Evolutionary conservation across 2,888 invertebrate species (phyloP).

Genomic region (Troilus luridus): DNA sequence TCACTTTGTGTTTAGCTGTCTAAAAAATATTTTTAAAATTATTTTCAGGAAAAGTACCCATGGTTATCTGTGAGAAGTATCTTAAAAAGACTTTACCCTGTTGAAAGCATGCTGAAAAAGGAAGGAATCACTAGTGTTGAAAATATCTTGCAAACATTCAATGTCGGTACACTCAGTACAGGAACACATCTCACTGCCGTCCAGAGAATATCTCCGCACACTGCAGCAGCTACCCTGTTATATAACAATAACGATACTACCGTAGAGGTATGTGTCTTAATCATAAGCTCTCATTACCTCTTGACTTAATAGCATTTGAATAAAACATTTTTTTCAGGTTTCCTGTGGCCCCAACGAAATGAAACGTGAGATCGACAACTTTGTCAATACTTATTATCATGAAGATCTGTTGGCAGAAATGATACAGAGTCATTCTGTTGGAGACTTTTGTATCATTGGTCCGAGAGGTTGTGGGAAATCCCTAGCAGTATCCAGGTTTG

Average conservation of each 20-base stretch:
- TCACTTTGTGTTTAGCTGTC: neutral
- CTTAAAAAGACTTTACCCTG: constrained; percentile 87
- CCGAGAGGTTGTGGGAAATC: constrained; percentile 95
- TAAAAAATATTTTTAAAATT: neutral
- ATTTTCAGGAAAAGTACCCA: constrained; percentile 63
- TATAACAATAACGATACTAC: constrained; percentile 29
- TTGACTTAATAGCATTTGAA: neutral
- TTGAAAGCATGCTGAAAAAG: constrained; percentile 81
- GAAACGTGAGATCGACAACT: constrained; percentile 67
- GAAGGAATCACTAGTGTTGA: constrained; percentile 83
- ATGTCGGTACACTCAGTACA: constrained; percentile 47
- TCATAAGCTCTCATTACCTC: neutral
- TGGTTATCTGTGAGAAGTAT: constrained; percentile 70
- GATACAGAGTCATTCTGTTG: constrained; percentile 82
- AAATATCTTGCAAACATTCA: constrained; percentile 78
- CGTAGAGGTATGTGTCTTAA: constrained; percentile 51
- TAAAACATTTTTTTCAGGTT: constrained; percentile 66
- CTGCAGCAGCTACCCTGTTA: constrained; percentile 46
- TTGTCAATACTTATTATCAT: constrained; percentile 84
- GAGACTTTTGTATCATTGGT: constrained; percentile 91
- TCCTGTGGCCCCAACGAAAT: constrained; percentile 66
- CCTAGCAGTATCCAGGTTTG: constrained; percentile 82
- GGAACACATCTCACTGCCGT: constrained; percentile 58
- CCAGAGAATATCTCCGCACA: constrained; percentile 39
- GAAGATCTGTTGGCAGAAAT: constrained; percentile 83